phyloP scores from a whole-genome alignment of 1,140 invertebrate genomes.

The Armadillidium nasatum region DNA sequence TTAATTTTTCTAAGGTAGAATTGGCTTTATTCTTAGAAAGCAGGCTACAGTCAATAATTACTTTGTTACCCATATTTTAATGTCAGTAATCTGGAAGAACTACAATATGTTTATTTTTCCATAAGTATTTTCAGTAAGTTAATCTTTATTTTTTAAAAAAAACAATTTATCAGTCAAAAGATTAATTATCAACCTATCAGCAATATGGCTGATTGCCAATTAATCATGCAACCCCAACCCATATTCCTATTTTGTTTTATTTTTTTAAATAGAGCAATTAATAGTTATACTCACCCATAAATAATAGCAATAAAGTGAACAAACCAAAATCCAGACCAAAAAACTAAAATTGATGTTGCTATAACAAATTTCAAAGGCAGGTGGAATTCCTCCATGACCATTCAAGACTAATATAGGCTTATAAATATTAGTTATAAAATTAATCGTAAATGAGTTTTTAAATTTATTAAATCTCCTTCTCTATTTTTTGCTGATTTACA shows the following conservation, averaged over 20 bases:
- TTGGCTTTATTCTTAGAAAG: no score
- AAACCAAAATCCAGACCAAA: not conserved
- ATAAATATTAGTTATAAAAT: no score
- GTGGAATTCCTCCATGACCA: not conserved
- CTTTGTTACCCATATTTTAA: no score
- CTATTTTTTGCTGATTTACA: no score
- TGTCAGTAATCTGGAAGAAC: no score
- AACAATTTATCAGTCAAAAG: not conserved
- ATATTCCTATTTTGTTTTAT: not conserved
- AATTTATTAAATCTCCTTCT: no score
- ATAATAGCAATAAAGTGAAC: constrained; percentile 1
- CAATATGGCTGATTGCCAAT: not conserved
- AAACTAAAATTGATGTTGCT: not conserved
- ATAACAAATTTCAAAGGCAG: not conserved
- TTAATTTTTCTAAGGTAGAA: no score
- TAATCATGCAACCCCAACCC: not conserved
- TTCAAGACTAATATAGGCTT: not conserved
- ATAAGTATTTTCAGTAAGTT: no score
- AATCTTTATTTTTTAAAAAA: no score
- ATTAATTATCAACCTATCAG: not conserved
- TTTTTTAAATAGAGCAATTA: not conserved
- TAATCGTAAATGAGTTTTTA: no score
- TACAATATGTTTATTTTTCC: no score
- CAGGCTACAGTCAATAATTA: no score
- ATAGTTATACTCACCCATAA: not conserved